A percentile compares a stretch with the other conserved stretches of the same genome.
Conservation (phyloP, 2,113 vertebrate species). For the Odontesthes bonariensis region DNA sequence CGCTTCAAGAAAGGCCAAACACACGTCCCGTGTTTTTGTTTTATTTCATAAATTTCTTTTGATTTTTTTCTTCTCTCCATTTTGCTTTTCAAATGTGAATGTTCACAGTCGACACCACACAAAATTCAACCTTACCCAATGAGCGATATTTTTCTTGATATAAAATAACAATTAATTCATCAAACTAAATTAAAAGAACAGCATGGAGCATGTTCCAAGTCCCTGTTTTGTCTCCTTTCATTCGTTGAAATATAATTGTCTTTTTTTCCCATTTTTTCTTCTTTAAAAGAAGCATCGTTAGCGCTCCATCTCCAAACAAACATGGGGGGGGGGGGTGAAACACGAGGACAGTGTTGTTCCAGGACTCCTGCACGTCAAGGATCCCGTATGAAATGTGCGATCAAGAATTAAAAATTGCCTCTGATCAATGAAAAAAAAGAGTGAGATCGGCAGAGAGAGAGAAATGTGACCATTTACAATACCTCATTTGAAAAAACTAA, state of each 20-base stretch:
- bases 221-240: slow-evolving; percentile 57
- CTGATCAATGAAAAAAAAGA: slow-evolving; percentile 35
- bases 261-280: slow-evolving; percentile 35
- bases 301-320: slow-evolving; percentile 22
- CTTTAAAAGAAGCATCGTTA: slow-evolving; percentile 58
- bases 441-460: slow-evolving; percentile 71
- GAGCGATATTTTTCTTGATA: slow-evolving; percentile 79
- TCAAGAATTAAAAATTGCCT: slow-evolving; percentile 50
- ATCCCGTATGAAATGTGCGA: slow-evolving; percentile 56
- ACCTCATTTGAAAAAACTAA: slow-evolving; percentile 67
- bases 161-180: slow-evolving; percentile 82
- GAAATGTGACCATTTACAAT: slow-evolving; percentile 66
- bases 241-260: slow-evolving; percentile 70
- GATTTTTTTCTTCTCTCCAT: slow-evolving; percentile 75
- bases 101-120: slow-evolving; percentile 83
- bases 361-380: slow-evolving; percentile 51
- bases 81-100: slow-evolving; percentile 82
- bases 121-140: slow-evolving; percentile 77
- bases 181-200: slow-evolving; percentile 82
- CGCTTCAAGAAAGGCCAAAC: slow-evolving; percentile 56
- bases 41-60: slow-evolving; percentile 81
- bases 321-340: slow-evolving; percentile 47
- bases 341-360: slow-evolving; percentile 54
- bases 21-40: slow-evolving; percentile 69
- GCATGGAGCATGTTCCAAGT: slow-evolving; percentile 77